Conservation (phyloP, 2,113 vertebrate genomes). For the Bos indicus region DNA sequence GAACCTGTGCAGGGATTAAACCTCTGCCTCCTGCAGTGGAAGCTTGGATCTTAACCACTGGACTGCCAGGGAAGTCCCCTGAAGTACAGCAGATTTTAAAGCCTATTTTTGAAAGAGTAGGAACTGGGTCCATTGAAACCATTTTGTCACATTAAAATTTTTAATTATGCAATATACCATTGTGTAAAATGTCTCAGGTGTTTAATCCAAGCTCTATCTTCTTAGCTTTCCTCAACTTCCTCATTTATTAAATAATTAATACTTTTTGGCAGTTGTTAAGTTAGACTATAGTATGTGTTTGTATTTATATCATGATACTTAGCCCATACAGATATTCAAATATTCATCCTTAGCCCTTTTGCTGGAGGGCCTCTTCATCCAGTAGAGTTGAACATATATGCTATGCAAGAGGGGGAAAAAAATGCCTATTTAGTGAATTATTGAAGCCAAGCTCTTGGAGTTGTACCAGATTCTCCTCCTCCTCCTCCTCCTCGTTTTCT, state of each 20-base stretch:
- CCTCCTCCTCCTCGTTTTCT: not conserved
- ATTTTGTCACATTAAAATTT: not conserved
- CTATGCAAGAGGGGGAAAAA: not conserved
- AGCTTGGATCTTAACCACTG: not conserved
- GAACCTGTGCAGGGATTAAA: not conserved
- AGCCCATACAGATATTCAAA: not conserved
- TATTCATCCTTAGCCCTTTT: not conserved
- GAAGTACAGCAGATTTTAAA: slow-evolving; percentile 16
- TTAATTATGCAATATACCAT: not conserved
- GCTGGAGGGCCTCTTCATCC: not conserved
- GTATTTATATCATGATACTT: not conserved
- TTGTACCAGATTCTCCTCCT: not conserved
- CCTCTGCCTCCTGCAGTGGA: not conserved
- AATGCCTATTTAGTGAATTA: not conserved
- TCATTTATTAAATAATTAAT: slow-evolving; percentile 24
- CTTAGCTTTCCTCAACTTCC: slow-evolving; percentile 34
- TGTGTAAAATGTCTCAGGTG: slow-evolving; percentile 28
- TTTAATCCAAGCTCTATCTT: slow-evolving; percentile 1
- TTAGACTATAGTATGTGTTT: not conserved
- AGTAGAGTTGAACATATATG: not conserved
- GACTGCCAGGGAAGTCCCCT: not conserved
- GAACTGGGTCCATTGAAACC: not conserved
- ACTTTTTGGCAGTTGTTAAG: not conserved
- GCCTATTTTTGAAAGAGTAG: slow-evolving; percentile 29
- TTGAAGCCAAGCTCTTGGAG: not conserved